phyloP scores from a whole-genome alignment of 2,113 vertebrate genomes.

The Ophiodon elongatus region DNA sequence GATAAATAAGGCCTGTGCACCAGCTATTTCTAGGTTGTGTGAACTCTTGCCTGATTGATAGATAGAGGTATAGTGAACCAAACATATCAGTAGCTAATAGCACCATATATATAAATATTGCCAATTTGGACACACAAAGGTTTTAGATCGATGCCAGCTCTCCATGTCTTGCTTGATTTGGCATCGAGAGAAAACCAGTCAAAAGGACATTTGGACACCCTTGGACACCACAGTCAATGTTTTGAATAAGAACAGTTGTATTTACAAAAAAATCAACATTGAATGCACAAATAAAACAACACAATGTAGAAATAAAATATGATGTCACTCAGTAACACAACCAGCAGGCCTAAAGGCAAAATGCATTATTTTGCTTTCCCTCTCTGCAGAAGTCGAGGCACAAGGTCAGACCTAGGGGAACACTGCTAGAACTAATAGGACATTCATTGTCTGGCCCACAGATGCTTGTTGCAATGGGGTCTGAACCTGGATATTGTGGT shows the following conservation, averaged over 20 bases:
- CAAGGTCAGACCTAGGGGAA: slow-evolving; percentile 10
- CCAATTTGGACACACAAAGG: neutral
- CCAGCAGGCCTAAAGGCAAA: neutral
- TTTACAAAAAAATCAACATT: slow-evolving; percentile 8
- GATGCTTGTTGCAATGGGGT: neutral
- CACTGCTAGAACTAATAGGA: neutral
- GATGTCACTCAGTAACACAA: neutral
- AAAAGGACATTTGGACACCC: neutral
- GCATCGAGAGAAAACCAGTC: neutral
- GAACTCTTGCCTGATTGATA: neutral
- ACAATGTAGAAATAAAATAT: neutral
- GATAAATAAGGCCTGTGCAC: neutral
- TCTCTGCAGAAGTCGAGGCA: slow-evolving; percentile 11
- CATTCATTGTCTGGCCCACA: neutral
- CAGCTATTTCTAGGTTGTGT: neutral
- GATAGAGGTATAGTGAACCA: neutral
- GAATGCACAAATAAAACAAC: neutral
- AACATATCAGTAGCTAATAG: neutral
- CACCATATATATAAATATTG: neutral
- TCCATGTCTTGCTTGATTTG: neutral
- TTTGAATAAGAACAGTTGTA: neutral
- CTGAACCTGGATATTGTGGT: slow-evolving; percentile 4
- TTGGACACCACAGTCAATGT: neutral
- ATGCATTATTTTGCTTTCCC: neutral
- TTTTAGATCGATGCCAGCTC: neutral